These are phyloP conservation scores for Ennomos quercinarius DNA, from an alignment of 2,888 invertebrate genomes.

Conservation along the genomic window DNA sequence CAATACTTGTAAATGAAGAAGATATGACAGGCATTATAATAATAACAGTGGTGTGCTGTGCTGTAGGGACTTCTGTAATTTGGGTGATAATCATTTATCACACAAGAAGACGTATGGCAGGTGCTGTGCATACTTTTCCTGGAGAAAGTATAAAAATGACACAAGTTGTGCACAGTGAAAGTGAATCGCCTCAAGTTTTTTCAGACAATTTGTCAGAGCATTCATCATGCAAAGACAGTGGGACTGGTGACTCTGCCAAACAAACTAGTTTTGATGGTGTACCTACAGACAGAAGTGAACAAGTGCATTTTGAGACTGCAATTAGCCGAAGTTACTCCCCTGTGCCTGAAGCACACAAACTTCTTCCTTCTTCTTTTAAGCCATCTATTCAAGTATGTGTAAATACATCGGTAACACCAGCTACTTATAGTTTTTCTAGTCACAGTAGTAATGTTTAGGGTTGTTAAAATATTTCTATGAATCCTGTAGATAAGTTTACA, in stretches of 20 bases:
- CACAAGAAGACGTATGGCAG: slow-evolving; percentile 88
- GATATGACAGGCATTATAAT: slow-evolving; percentile 95
- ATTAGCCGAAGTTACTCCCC: slow-evolving; percentile 78
- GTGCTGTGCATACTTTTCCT: slow-evolving; percentile 77
- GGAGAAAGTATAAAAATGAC: slow-evolving; percentile 80
- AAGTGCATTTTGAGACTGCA: slow-evolving; percentile 77
- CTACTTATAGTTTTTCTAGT: slow-evolving; percentile 85
- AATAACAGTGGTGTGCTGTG: slow-evolving; percentile 95
- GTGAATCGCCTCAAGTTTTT: slow-evolving; percentile 80
- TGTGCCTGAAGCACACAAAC: slow-evolving; percentile 80
- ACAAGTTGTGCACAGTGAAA: slow-evolving; percentile 81
- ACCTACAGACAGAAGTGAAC: slow-evolving; percentile 76
- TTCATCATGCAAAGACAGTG: slow-evolving; percentile 92
- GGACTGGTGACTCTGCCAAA: slow-evolving; percentile 92
- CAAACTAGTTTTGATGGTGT: slow-evolving; percentile 88
- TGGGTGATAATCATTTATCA: slow-evolving; percentile 97
- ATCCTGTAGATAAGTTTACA: slow-evolving; percentile 42
- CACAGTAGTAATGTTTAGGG: slow-evolving; percentile 80
- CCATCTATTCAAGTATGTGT: slow-evolving; percentile 84
- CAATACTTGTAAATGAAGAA: slow-evolving; percentile 87
- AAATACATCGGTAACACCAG: slow-evolving; percentile 81
- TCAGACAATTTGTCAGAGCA: slow-evolving; percentile 90
- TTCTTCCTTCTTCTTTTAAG: slow-evolving; percentile 81
- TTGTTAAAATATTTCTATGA: slow-evolving; percentile 55
- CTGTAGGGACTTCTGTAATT: slow-evolving; percentile 95